These are phyloP conservation scores for Hypanus sabinus DNA, from an alignment of 2,113 vertebrate genomes.

Conservation along the genomic window DNA sequence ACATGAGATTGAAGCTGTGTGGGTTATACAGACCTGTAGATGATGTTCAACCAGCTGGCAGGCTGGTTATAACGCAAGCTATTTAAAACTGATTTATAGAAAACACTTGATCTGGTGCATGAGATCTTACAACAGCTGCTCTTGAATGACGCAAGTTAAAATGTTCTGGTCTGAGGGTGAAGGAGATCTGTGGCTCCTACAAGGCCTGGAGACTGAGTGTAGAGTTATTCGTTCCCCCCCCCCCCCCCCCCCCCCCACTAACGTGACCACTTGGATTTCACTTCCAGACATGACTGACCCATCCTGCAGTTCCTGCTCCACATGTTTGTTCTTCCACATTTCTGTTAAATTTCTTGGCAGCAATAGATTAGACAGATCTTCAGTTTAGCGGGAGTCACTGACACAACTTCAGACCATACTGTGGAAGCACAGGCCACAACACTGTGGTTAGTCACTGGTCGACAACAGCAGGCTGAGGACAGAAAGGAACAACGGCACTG, in stretches of 20 bases:
- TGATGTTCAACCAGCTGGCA: not conserved
- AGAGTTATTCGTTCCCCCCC: not conserved
- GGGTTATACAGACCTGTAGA: not conserved
- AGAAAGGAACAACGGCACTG: not conserved
- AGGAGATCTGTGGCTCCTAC: not conserved
- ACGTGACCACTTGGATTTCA: not conserved
- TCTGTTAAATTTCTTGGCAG: not conserved
- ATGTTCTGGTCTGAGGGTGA: not conserved
- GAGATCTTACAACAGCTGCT: not conserved
- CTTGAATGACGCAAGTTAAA: too few species aligned
- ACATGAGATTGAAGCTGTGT: too few species aligned
- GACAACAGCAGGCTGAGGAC: not conserved
- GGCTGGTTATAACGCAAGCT: not conserved
- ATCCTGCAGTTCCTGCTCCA: not conserved
- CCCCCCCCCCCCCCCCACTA: not conserved
- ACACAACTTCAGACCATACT: not conserved
- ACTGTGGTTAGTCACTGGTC: not conserved
- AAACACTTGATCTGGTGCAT: not conserved
- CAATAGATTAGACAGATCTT: not conserved
- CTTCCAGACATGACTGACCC: not conserved
- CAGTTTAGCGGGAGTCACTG: not conserved
- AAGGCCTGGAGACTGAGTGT: not conserved
- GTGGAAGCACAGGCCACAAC: not conserved
- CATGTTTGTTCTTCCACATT: not conserved
- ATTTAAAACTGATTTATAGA: not conserved